A percentile compares a stretch with the other conserved stretches of the same genome.
These are phyloP conservation scores for Toxotes jaculatrix DNA, from an alignment of 2,113 vertebrate genomes.

Conservation along the genomic window DNA sequence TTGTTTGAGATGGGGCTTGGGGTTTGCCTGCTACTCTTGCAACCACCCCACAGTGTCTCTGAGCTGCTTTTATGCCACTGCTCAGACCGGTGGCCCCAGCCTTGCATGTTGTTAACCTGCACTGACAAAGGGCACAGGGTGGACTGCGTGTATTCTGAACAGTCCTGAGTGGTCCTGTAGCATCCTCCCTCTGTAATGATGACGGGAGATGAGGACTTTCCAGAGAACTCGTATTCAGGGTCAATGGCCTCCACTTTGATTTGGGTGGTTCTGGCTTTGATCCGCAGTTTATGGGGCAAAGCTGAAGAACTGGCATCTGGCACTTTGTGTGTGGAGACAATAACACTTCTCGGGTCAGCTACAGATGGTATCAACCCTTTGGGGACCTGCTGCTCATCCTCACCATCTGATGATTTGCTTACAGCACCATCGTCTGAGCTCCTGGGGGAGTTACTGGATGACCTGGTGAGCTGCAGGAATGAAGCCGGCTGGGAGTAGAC, in stretches of 20 bases:
- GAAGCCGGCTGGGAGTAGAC: constrained; percentile 88
- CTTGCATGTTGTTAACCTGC: constrained; percentile 92
- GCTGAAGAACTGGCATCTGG: constrained; percentile 90
- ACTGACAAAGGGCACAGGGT: constrained; percentile 89
- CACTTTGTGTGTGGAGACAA: constrained; percentile 89
- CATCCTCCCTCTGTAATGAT: constrained; percentile 85
- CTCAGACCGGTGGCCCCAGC: constrained; percentile 90
- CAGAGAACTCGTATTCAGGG: constrained; percentile 88
- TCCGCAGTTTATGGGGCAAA: constrained; percentile 95
- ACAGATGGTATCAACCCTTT: constrained; percentile 88
- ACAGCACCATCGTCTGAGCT: constrained; percentile 91
- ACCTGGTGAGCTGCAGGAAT: constrained; percentile 88
- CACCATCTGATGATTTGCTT: constrained; percentile 93
- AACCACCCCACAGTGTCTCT: constrained; percentile 82
- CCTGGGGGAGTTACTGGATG: constrained; percentile 92
- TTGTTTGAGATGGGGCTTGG: constrained; percentile 46
- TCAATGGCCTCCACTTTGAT: constrained; percentile 94
- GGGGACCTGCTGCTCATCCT: constrained; percentile 97
- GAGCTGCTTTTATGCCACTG: constrained; percentile 88
- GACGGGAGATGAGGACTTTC: constrained; percentile 84
- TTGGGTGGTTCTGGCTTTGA: constrained; percentile 93
- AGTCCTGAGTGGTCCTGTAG: constrained; percentile 81
- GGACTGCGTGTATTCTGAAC: constrained; percentile 81
- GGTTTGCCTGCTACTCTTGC: constrained; percentile 70
- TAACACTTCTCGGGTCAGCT: constrained; percentile 87